These are phyloP conservation scores for Caligus rogercresseyi DNA, from an alignment of 1,140 invertebrate species.

Conservation along the genomic window DNA sequence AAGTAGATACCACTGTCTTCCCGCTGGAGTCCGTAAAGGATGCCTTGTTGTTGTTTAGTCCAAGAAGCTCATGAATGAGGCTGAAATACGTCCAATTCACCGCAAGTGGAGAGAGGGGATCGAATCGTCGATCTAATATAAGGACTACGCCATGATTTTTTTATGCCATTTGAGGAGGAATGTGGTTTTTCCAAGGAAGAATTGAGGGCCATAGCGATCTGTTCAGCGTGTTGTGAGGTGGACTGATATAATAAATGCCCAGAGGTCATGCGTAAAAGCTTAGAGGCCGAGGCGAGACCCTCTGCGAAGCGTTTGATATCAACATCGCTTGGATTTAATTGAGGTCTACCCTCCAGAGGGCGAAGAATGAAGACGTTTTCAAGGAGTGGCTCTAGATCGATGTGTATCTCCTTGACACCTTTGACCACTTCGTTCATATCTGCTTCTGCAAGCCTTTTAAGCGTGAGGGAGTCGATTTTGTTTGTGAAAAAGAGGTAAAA, in stretches of 20 bases:
- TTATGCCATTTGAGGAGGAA: not conserved
- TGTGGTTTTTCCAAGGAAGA: not conserved
- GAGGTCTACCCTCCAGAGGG: not conserved
- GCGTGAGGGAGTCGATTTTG: not conserved
- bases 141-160: conserved; percentile 40
- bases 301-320: not conserved
- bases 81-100: conserved; percentile 53
- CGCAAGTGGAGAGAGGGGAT: conserved; percentile 86
- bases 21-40: conserved; percentile 41
- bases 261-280: not conserved
- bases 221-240: not conserved
- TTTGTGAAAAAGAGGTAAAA: not conserved
- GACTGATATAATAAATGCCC: not conserved
- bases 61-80: conserved; percentile 94
- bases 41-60: conserved; percentile 86
- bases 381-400: not conserved
- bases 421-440: conserved; percentile 7
- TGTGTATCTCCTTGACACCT: not conserved
- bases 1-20: not conserved
- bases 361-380: not conserved
- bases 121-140: conserved; percentile 74
- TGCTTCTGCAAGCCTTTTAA: conserved; percentile 1
- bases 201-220: not conserved
- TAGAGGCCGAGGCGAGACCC: not conserved
- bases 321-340: not conserved